A percentile compares a stretch with the other conserved stretches of the same genome.
Conservation (phyloP, 2,797 vertebrate genomes). For the Taeniopygia guttata region DNA sequence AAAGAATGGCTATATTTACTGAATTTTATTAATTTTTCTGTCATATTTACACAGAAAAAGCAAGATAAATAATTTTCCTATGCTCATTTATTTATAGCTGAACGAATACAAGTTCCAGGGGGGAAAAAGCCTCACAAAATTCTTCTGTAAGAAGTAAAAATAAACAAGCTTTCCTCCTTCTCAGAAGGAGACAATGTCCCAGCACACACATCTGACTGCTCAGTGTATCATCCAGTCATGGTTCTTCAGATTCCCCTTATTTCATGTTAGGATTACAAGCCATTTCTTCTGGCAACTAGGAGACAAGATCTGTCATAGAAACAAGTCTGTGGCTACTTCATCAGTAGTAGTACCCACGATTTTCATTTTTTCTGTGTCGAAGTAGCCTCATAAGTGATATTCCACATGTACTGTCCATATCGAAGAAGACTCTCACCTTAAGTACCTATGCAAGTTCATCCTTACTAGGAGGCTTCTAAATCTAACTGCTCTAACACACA, state of each 20-base stretch:
- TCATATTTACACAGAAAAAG: background rate
- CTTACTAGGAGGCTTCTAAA: background rate
- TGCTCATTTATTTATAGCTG: slow-evolving; percentile 7
- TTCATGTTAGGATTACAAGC: background rate
- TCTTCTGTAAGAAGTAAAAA: slow-evolving; percentile 72
- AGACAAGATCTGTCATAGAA: background rate
- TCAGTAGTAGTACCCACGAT: background rate
- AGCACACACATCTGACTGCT: background rate
- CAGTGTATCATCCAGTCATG: background rate
- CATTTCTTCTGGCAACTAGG: background rate
- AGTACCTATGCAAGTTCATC: background rate
- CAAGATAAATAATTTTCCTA: background rate
- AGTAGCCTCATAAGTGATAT: background rate
- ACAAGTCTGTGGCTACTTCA: background rate
- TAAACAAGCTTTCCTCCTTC: slow-evolving; percentile 55
- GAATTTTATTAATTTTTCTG: background rate
- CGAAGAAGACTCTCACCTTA: background rate
- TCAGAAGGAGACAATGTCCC: slow-evolving; percentile 45
- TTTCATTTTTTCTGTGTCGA: background rate
- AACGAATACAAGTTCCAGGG: slow-evolving; percentile 29
- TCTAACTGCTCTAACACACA: background rate
- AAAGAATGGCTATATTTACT: background rate
- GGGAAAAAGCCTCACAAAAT: background rate
- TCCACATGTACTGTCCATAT: background rate
- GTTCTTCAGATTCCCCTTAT: background rate